Evolutionary conservation across 2,113 vertebrate genomes (phyloP).

Genomic region (Epinephelus fuscoguttatus): DNA sequence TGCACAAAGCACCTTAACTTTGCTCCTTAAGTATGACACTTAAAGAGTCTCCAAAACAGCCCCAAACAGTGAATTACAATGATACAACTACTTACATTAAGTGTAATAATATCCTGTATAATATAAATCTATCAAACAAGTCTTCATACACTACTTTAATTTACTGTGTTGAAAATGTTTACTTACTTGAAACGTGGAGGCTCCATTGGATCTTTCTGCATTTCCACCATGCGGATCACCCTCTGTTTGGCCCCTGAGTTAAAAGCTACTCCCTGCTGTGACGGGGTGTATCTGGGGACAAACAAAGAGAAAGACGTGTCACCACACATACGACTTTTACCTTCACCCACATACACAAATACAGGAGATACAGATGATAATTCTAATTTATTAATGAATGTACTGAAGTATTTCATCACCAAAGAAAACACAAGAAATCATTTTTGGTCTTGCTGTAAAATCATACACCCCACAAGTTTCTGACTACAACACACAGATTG

Average conservation of each 20-base stretch:
- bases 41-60: background rate
- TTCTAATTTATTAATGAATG: background rate
- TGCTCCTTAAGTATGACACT: too few species aligned
- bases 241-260: constrained; percentile 99
- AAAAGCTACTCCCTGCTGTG: constrained; percentile 98
- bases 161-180: background rate
- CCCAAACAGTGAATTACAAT: background rate
- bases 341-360: rapidly evolving
- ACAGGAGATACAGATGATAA: background rate
- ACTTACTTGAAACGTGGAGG: constrained; percentile 96
- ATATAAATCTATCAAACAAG: background rate
- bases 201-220: constrained; percentile 99
- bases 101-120: background rate
- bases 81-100: background rate
- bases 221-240: constrained; percentile 99
- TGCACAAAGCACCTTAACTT: too few species aligned
- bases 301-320: background rate
- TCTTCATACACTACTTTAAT: background rate
- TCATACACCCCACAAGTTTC: too few species aligned
- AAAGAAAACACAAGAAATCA: too few species aligned
- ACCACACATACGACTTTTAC: background rate
- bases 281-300: constrained; percentile 93
- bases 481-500: too few species aligned
- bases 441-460: too few species aligned
- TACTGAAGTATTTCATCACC: background rate